Base-by-base conservation (phyloP, 1,140 invertebrate species). In the Drosophila gunungcola region DNA sequence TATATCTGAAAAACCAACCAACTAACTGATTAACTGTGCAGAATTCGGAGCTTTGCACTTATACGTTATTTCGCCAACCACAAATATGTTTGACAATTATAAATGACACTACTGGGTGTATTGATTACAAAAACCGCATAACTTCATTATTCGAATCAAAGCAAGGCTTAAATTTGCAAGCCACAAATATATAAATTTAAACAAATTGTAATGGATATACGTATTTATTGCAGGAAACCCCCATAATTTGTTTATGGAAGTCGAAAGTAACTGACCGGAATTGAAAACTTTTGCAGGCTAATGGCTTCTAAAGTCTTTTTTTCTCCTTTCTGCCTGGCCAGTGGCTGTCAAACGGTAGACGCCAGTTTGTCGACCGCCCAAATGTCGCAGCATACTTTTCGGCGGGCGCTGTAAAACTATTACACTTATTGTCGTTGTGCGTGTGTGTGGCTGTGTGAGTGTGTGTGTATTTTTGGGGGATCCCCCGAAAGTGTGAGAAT, bases 331-430 rank as follows among this genome's bases (percentile, higher is more conserved):
- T 34, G n/a, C 9, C 16, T n/a, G 9, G 10, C 2, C 70, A 82
- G 53, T 64, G 51, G n/a, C 27, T 79, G 36, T 42, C 43, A 72
- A 86, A 86, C 83, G 82, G 70, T 86, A 70, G 82, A 88, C 83
- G 83, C 83, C 84, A 88, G 43, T 51, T 21, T 69, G 83, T 61
- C 83, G 83, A 63, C 61, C 60, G 65, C 55, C 83, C 41, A 76
- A 88, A 83, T 79, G 67, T 86, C 75, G 82, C 81, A 84, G 73
- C 77, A 84, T 85, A 84, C 73, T 85, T 84, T 85, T 80, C 51
- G 81, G 81, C 80, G 69, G 54, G 51, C 81, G 80, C 54, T 84
- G 60, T 86, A 81, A 86, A 86, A 85, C 81, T 81, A 85, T 85
- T 84, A 80, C 61, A 65, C 16, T 65, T 62, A 78, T 69, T 64